Conservation (phyloP, 2,797 vertebrate species). For the Rhynchonycteris naso region DNA sequence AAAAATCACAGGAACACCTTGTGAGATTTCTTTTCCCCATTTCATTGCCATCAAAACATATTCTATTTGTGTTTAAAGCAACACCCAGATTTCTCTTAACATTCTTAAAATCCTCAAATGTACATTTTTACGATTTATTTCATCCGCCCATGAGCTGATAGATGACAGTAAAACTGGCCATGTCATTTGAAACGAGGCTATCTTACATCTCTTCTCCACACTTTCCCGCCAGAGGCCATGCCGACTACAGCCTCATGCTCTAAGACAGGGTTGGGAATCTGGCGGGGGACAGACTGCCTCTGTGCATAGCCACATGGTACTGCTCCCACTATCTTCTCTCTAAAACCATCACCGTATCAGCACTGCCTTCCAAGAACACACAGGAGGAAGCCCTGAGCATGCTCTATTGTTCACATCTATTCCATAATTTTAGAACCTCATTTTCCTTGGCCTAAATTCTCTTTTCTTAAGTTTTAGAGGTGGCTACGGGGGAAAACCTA, state of each 20-base stretch:
- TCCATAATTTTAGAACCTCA: not conserved
- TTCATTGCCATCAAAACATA: not conserved
- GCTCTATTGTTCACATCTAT: not conserved
- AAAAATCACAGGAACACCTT: constrained; percentile 18
- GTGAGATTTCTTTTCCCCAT: not conserved
- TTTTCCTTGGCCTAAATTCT: constrained; percentile 10
- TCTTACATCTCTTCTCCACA: not conserved
- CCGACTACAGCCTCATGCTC: not conserved
- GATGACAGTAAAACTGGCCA: not conserved
- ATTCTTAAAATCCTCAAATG: constrained; percentile 6
- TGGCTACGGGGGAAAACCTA: not conserved
- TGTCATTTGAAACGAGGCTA: not conserved
- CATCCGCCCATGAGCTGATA: not conserved
- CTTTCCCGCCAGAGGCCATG: not conserved
- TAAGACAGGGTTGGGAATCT: not conserved
- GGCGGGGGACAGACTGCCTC: not conserved
- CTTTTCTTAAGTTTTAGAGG: constrained; percentile 25
- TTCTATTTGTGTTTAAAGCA: constrained; percentile 29
- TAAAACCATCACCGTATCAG: not conserved
- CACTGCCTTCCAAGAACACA: not conserved
- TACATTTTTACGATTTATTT: constrained; percentile 40
- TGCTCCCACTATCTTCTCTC: not conserved
- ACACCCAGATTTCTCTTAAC: constrained; percentile 10
- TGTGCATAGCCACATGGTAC: not conserved
- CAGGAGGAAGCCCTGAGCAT: not conserved